Base-by-base conservation (phyloP, 2,888 invertebrate species). In the Drosophila lacicola region DNA sequence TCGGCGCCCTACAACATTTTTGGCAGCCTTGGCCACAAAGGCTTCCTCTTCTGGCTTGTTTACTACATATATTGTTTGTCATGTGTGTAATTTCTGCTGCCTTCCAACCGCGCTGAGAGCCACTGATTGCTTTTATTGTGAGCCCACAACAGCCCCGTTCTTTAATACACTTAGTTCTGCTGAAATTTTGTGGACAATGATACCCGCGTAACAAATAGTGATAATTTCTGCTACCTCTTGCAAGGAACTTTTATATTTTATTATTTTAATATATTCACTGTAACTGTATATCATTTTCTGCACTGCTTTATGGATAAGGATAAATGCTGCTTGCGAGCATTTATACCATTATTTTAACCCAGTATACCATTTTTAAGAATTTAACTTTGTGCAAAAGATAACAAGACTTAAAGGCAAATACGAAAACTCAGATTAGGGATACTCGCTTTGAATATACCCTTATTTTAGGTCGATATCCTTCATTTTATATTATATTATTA, bases 71-170 rank as follows among this genome's bases (percentile, higher is more conserved):
- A 36, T 61, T 74, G 66, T 65, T 46, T 80, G 74, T 78, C 76
- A 80, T 82, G 68, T 69, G 63, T 69, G 80, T 86, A 82, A 85
- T 82, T 80, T 78, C 66, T 69, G 80, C 68, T 66, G 56, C 53
- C 54, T 49, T 62, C 68, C 66, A 65, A 61, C 71, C 45, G 2
- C 57, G 44, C 50, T 41, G 55, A 64, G 34, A 51, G 69, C 61
- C 34, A 55, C 69, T 78, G 73, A 80, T 80, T 80, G 78, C 61
- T 65, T 69, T 74, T 66, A 74, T 72, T 74, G 64, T 67, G 64
- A 34, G 56, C 33, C 37, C 39, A 33, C 46, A 44, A 25, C 46
- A 46, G 13, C 14, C 19, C 2, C 57, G 49, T 39, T 39, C 34
- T 29, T 21, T 39, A 21, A n/a, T 17, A 17, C 49, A 45, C 25